A percentile compares a stretch with the other conserved stretches of the same genome.
phyloP scores from a whole-genome alignment of 2,888 invertebrate species.

The Scaptomyza cyrtandrae region DNA sequence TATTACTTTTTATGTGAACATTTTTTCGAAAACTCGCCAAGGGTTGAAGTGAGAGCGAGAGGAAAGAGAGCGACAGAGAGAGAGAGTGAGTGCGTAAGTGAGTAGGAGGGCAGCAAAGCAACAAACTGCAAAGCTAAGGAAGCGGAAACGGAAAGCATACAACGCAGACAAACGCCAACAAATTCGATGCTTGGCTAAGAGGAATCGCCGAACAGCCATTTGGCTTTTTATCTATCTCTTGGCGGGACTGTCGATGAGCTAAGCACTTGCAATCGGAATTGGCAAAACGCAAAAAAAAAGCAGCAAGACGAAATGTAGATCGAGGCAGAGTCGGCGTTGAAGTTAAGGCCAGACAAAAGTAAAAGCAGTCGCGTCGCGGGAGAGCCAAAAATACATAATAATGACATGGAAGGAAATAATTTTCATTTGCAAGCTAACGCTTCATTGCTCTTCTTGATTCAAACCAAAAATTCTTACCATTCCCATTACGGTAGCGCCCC shows the following conservation, averaged over 20 bases:
- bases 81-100: slow-evolving; percentile 2
- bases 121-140: slow-evolving; percentile 76
- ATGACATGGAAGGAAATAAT: slow-evolving; percentile 79
- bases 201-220: slow-evolving; percentile 42
- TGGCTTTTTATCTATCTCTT: slow-evolving; percentile 35
- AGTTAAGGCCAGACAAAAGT: slow-evolving; percentile 59
- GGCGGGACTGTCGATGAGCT: slow-evolving; percentile 47
- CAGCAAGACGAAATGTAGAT: neutral
- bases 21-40: slow-evolving; percentile 55
- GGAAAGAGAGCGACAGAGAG: slow-evolving; percentile 1
- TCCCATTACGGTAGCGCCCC: neutral
- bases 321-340: slow-evolving; percentile 7
- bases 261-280: slow-evolving; percentile 41
- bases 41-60: slow-evolving; percentile 34
- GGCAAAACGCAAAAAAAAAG: neutral
- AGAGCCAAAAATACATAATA: slow-evolving; percentile 64
- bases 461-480: neutral
- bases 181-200: slow-evolving; percentile 59
- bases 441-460: slow-evolving; percentile 44
- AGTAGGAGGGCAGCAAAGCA: slow-evolving; percentile 32
- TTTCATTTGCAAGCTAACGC: slow-evolving; percentile 74
- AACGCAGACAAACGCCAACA: slow-evolving; percentile 75
- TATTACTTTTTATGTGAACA: slow-evolving; percentile 79
- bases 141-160: slow-evolving; percentile 78
- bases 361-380: slow-evolving; percentile 64